Percentiles rank a stretch among this genome's conserved stretches.
phyloP scores from a whole-genome alignment of 2,797 vertebrate species.

The Peromyscus aztecus region DNA sequence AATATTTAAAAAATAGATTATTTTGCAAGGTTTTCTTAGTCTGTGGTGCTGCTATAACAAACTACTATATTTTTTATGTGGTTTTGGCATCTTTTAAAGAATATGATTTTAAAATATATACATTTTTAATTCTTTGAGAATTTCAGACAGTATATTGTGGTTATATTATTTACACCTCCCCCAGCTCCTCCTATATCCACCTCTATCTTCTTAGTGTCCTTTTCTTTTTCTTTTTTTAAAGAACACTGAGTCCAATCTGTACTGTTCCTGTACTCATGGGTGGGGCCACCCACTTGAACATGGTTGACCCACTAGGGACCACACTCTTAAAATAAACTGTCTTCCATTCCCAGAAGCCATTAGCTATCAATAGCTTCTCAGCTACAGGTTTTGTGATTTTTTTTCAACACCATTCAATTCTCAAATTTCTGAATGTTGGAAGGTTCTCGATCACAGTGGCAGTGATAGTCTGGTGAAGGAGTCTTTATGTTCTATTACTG shows the following conservation, averaged over 20 bases:
- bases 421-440: not conserved
- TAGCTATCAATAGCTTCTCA: too few relatives aligned
- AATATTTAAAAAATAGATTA: conserved; percentile 25
- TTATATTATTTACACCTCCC: not conserved
- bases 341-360: not conserved
- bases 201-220: not conserved
- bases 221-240: not conserved
- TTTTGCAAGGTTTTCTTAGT: not conserved
- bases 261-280: not conserved
- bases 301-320: not conserved
- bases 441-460: not conserved
- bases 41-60: not conserved
- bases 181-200: not conserved
- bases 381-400: not conserved
- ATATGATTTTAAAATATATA: not conserved
- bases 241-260: not conserved
- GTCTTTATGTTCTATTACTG: not conserved
- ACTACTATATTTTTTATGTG: not conserved
- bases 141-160: not conserved
- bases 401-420: not conserved
- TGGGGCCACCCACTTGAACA: too few relatives aligned
- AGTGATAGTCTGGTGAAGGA: not conserved
- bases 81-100: not conserved
- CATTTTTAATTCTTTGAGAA: not conserved
- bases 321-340: not conserved